phyloP scores from a whole-genome alignment of 2,113 vertebrate species.

The Psilopsiagon aurifrons region DNA sequence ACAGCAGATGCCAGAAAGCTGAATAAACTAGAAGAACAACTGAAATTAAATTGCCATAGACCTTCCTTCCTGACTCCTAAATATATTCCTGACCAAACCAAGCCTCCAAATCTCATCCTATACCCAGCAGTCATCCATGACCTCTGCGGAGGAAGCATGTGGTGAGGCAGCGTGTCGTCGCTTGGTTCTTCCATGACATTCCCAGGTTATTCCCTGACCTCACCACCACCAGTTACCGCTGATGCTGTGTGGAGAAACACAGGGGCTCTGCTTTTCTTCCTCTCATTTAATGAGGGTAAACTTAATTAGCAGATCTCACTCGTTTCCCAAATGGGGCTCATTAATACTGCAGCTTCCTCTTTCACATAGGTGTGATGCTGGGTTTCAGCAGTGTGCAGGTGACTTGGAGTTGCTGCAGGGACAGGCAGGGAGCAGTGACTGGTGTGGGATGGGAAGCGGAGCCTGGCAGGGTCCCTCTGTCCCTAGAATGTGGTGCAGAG shows the following conservation, averaged over 20 bases:
- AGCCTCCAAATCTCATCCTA: conserved; percentile 15
- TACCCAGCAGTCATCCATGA: neutral
- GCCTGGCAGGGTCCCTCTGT: neutral
- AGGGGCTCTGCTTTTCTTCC: conserved; percentile 12
- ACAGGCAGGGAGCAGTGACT: accelerated
- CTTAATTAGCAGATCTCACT: neutral
- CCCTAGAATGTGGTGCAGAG: accelerated
- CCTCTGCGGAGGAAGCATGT: neutral
- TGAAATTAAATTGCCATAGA: conserved; percentile 58
- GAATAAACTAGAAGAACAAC: conserved; percentile 60
- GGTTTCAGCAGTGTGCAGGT: neutral
- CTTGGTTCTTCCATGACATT: neutral
- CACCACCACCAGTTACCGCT: neutral
- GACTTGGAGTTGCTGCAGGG: neutral
- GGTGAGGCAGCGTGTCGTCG: neutral
- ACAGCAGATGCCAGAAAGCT: conserved; percentile 72
- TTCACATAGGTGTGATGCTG: neutral
- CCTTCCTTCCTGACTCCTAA: conserved; percentile 65
- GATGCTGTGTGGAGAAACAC: neutral
- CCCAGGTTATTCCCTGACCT: neutral
- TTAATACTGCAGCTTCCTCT: neutral
- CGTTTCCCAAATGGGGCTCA: neutral
- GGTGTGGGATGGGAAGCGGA: neutral
- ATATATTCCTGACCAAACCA: neutral
- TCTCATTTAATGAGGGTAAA: neutral